Evolutionary conservation across 2,113 vertebrate genomes (phyloP), one percentile per base, ranked within the genome.

Genomic region (Formicarius rufipectus): DNA sequence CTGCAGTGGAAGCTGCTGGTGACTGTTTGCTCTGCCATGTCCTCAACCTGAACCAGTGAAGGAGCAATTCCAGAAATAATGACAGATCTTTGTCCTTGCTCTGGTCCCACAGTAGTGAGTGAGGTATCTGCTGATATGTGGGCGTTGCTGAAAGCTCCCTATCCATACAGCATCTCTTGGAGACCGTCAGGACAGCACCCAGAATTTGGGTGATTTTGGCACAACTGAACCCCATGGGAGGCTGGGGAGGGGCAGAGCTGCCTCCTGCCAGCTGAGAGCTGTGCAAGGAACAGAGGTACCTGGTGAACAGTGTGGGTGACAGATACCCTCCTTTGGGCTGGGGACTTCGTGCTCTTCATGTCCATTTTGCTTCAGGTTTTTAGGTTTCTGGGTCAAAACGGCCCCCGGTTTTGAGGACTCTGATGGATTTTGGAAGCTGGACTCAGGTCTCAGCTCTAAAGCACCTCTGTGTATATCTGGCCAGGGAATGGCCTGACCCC

Each of bases 21-120:
- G 9, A 31, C 33, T 1, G 0, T 69, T 92, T 69, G 64, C 68
- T 87, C 17, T 71, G 64, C 64, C 7, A 2, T 18, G 22, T 47
- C 74, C 25, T 55, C 49, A 76, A 0, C 35, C 50, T 56, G 50
- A 71, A 11, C 9, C 28, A 30, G 40, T 3, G 16, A 35, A 82
- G 30, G 35, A 67, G 21, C 20, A 74, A 33, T 35, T 79, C 13
- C 28, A 20, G 62, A 63, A 62, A 30, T 6, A 15, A 28, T 77
- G 25, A 12, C 9, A 25, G 9, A 18, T 31, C 58, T 45, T 60
- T 42, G 9, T 59, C 20, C 63, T 64, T 81, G 55, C 24, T 67
- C 40, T 66, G 21, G 27, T 33, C 39, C 67, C 31, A 4, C 33
- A 16, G 1, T 0, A 22, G 15, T 1, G 27, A 49, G 55, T 6